Evolutionary conservation across 2,113 vertebrate genomes (phyloP), one percentile per base, ranked within the genome.

Genomic region (Nestor notabilis): DNA sequence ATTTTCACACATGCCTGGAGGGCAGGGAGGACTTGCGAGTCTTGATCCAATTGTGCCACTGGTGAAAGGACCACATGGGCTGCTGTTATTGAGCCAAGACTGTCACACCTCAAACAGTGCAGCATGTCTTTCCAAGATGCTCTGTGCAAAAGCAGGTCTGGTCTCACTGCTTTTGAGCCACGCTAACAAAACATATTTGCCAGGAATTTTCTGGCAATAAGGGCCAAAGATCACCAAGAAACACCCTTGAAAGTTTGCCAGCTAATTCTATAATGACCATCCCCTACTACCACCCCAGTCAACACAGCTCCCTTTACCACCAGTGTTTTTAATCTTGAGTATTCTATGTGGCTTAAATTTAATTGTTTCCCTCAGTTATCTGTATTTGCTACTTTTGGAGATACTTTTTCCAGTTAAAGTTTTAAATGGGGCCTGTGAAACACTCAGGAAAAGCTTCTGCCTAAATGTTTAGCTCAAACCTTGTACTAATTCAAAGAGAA

Each of bases 301-400:
- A 83, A 55, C 35, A 87, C 64, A 79, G 39, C 10, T 83, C 47
- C 21, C 31, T 44, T 68, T 25, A 80, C 28, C 46, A 71, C 18
- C 28, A 41, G 1, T 14, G 17, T 44, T 49, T 72, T 89, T 13
- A 53, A 25, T 28, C 18, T 49, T 41, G 41, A 25, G 31, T n/a
- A n/a, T 74, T 75, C 37, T 33, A 14, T 0, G 0, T 41, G 33
- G 13, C 39, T 89, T 80, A 1, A 2, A 35, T 20, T 33, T 33
- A 49, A 39, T 31, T 50, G 33, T 23, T 88, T 58, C 44, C n/a
- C 25, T 21, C 49, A 29, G 14, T 21, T 68, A 23, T 11, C 23
- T 71, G 3, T 64, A 43, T 72, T 84, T 39, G 18, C 56, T 58
- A 58, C 56, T 58, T 4, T 1, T 27, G n/a, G 13, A 13, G 28